Percentiles rank a stretch among this genome's conserved stretches.
phyloP scores from a whole-genome alignment of 2,888 invertebrate species.

The Tanypteryx hageni region DNA sequence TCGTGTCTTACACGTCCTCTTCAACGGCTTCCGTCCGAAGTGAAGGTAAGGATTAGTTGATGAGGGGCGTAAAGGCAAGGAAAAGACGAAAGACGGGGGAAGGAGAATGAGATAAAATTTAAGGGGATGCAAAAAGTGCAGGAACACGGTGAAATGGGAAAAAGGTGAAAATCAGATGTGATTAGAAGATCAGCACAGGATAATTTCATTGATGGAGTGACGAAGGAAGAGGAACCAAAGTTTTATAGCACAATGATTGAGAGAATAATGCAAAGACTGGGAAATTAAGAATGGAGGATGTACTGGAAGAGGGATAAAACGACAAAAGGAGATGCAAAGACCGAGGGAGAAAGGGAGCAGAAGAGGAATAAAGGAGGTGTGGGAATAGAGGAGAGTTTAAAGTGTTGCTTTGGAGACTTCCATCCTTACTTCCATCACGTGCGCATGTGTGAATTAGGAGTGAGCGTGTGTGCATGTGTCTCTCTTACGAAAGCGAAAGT shows the following conservation, averaged over 20 bases:
- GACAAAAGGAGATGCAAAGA: too few species aligned
- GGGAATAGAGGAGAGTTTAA: neutral
- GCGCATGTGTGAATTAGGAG: neutral
- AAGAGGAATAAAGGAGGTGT: neutral
- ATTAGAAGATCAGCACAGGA: too few species aligned
- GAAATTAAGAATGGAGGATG: too few species aligned
- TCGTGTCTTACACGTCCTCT: neutral
- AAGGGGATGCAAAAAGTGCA: too few species aligned
- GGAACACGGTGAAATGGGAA: too few species aligned
- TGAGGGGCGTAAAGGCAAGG: neutral
- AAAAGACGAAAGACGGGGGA: neutral
- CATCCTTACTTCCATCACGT: neutral
- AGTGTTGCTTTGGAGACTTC: neutral
- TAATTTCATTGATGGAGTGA: too few species aligned
- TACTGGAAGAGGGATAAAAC: too few species aligned
- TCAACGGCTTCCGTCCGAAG: neutral
- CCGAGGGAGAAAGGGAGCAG: neutral
- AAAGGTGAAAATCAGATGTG: too few species aligned
- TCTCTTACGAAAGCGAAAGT: constrained; percentile 23
- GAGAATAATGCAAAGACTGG: too few species aligned
- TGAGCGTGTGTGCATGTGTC: neutral
- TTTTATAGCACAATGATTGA: too few species aligned
- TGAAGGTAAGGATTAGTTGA: neutral
- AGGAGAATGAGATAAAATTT: too few species aligned
- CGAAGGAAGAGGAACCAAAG: too few species aligned